Evolutionary conservation across 2,797 vertebrate genomes (phyloP).

Genomic region (Trachurus trachurus): DNA sequence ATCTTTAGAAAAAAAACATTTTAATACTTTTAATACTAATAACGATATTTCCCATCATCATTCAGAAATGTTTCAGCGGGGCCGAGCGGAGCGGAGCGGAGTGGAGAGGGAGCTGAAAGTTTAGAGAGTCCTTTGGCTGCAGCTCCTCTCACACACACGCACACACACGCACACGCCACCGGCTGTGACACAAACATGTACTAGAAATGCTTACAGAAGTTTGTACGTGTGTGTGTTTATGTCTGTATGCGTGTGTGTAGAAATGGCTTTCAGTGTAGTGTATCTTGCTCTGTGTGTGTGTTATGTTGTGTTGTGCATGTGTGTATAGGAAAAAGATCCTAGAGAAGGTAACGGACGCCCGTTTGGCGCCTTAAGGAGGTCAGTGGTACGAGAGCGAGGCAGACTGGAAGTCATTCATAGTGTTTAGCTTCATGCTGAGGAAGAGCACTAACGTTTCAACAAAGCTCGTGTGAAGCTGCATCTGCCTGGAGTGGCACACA

Average conservation of each 20-base stretch:
- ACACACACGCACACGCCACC: slow-evolving; percentile 58
- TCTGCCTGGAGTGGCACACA: slow-evolving; percentile 73
- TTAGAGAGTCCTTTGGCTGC: slow-evolving; percentile 81
- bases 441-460: slow-evolving; percentile 75
- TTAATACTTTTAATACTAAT: slow-evolving; percentile 76
- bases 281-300: slow-evolving; percentile 17
- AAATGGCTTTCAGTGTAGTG: slow-evolving; percentile 62
- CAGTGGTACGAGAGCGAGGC: slow-evolving; percentile 80
- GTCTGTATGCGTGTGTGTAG: slow-evolving; percentile 38
- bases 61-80: slow-evolving; percentile 74
- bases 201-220: slow-evolving; percentile 76
- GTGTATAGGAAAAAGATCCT: slow-evolving; percentile 53
- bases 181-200: slow-evolving; percentile 55
- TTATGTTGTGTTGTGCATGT: slow-evolving; percentile 33
- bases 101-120: slow-evolving; percentile 70
- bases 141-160: slow-evolving; percentile 70
- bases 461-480: slow-evolving; percentile 66
- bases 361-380: slow-evolving; percentile 78
- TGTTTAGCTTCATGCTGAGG: slow-evolving; percentile 81
- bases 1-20: slow-evolving; percentile 77
- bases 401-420: slow-evolving; percentile 82
- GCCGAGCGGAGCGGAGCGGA: slow-evolving; percentile 32
- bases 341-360: slow-evolving; percentile 64
- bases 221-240: slow-evolving; percentile 28
- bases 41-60: slow-evolving; percentile 72